These are phyloP conservation scores for Pachyuromys duprasi DNA, from an alignment of 2,797 vertebrate genomes.

Conservation along the genomic window DNA sequence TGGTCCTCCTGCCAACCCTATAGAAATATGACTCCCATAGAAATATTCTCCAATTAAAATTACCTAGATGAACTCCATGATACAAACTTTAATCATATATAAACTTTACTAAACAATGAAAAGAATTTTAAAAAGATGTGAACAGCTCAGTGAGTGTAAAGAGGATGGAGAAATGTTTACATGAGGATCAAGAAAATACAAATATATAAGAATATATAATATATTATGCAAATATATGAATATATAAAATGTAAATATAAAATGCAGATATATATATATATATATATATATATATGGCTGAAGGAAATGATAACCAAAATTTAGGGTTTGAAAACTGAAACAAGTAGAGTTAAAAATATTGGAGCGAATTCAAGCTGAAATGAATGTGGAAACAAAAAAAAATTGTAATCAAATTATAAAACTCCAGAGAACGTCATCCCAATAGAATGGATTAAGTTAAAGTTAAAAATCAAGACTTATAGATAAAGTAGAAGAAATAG, in stretches of 20 bases:
- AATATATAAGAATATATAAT: background rate
- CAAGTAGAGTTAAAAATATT: background rate
- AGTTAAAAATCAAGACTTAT: background rate
- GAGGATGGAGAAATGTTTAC: background rate
- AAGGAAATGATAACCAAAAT: background rate
- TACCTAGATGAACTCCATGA: no score
- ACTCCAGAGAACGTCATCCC: background rate
- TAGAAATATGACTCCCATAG: background rate
- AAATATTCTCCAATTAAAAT: background rate
- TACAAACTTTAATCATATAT: background rate
- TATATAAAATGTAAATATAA: background rate
- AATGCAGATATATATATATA: background rate
- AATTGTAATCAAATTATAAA: background rate
- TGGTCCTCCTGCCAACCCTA: background rate
- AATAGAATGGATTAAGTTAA: background rate
- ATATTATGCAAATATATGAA: background rate
- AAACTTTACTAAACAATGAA: background rate
- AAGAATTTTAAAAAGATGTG: background rate
- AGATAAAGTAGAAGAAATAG: background rate
- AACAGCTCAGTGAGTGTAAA: background rate
- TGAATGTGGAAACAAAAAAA: background rate
- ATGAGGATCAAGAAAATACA: background rate
- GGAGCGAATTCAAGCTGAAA: background rate
- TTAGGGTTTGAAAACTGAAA: background rate
- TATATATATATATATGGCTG: background rate